These are phyloP conservation scores for Centropristis striata DNA, from an alignment of 2,113 vertebrate species.

Conservation along the genomic window DNA sequence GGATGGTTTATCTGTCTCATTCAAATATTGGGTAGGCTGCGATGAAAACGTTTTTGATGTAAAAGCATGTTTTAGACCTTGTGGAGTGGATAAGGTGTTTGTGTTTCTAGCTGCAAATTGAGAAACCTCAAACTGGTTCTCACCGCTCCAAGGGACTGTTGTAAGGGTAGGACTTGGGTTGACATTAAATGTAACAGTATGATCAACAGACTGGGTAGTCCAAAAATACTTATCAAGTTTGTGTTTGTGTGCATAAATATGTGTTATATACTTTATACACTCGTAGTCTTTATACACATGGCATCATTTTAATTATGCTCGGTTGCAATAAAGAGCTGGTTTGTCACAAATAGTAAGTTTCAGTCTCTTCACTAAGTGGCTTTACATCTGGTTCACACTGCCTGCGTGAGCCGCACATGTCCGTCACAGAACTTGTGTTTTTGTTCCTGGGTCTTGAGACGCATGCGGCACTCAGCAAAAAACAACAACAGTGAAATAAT, in stretches of 20 bases:
- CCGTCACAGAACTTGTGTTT: too few relatives aligned
- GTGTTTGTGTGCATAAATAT: not conserved
- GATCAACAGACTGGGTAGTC: not conserved
- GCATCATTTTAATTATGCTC: slow-evolving; percentile 4
- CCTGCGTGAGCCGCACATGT: too few relatives aligned
- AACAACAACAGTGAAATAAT: too few relatives aligned
- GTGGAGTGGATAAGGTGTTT: not conserved
- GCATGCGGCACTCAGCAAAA: too few relatives aligned
- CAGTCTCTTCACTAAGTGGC: slow-evolving; percentile 22
- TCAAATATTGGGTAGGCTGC: not conserved
- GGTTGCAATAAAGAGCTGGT: slow-evolving; percentile 2
- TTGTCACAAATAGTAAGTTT: slow-evolving; percentile 10
- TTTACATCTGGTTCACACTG: not conserved
- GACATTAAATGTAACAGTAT: not conserved
- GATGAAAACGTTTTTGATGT: not conserved
- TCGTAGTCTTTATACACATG: too few relatives aligned
- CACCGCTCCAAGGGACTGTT: not conserved
- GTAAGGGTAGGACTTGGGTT: not conserved
- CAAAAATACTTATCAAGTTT: not conserved
- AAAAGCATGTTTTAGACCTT: slow-evolving; percentile 9
- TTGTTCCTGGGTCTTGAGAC: too few relatives aligned
- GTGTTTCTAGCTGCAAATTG: not conserved
- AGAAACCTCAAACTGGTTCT: not conserved
- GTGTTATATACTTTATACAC: not conserved
- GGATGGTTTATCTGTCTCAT: slow-evolving; percentile 4